Percentiles rank a stretch among this genome's conserved stretches.
These are phyloP conservation scores for Rhagoletis pomonella DNA, from an alignment of 1,140 invertebrate species.

Conservation along the genomic window DNA sequence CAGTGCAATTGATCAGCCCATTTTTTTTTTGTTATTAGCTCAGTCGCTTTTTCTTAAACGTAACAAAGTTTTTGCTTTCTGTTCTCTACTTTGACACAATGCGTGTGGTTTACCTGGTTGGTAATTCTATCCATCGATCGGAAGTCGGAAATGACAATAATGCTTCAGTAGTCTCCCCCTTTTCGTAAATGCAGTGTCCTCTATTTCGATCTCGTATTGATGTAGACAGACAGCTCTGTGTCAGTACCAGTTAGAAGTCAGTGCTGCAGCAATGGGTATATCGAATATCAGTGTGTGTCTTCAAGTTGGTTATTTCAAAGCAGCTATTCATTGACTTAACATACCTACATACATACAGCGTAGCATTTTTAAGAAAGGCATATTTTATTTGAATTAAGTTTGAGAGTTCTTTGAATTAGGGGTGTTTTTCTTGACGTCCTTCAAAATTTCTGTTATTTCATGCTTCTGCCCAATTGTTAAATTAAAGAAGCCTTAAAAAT, in stretches of 20 bases:
- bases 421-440: no score
- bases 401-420: no score
- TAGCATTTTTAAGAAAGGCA: no score
- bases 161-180: constrained; percentile 11
- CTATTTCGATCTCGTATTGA: neutral
- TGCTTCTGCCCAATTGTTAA: no score
- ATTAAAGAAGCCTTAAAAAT: no score
- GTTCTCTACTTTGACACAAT: neutral
- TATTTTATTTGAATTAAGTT: no score
- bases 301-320: neutral
- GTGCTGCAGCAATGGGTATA: neutral
- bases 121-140: constrained; percentile 47
- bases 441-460: no score
- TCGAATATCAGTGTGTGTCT: neutral
- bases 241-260: neutral
- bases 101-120: constrained; percentile 15
- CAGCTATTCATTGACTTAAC: neutral
- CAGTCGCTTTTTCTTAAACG: neutral
- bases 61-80: neutral
- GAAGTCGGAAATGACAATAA: constrained; percentile 51
- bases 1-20: constrained; percentile 24
- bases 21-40: neutral
- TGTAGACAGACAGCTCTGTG: neutral
- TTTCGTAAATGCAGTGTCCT: neutral
- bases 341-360: no score